phyloP scores from a whole-genome alignment of 2,888 invertebrate species.

The Callyntrura sp. region DNA sequence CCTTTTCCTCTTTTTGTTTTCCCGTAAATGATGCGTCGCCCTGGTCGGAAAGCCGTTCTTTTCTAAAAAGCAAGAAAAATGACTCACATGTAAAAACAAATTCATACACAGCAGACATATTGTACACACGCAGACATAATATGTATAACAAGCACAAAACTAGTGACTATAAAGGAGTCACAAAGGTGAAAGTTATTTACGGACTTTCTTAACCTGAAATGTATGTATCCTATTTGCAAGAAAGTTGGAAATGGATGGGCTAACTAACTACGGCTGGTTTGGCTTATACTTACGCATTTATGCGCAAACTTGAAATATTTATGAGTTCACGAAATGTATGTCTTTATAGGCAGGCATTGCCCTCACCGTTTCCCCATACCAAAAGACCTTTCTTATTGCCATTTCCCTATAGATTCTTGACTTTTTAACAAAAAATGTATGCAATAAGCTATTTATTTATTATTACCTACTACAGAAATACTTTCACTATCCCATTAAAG shows the following conservation, averaged over 20 bases:
- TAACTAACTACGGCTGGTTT: neutral
- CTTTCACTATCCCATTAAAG: no score
- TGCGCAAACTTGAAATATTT: constrained; percentile 62
- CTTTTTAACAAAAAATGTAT: no score
- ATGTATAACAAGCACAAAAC: no score
- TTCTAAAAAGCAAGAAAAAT: neutral
- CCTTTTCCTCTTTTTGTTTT: constrained; percentile 11
- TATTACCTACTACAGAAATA: no score
- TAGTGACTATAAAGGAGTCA: no score
- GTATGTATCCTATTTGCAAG: neutral
- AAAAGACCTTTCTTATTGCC: no score
- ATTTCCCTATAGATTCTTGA: no score
- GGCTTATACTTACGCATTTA: neutral
- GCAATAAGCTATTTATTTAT: no score
- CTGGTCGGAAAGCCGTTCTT: constrained; percentile 18
- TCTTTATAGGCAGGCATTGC: no score
- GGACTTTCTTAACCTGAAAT: neutral
- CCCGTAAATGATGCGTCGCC: neutral
- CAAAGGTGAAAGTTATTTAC: constrained; percentile 54
- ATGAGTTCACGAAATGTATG: constrained; percentile 35
- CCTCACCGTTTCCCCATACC: no score
- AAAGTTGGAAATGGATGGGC: constrained; percentile 15
- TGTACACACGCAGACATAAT: neutral
- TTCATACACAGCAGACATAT: neutral
- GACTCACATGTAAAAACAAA: neutral